These are phyloP conservation scores for Anisognathus igniventris DNA, from an alignment of 2,797 vertebrate species.

Conservation along the genomic window DNA sequence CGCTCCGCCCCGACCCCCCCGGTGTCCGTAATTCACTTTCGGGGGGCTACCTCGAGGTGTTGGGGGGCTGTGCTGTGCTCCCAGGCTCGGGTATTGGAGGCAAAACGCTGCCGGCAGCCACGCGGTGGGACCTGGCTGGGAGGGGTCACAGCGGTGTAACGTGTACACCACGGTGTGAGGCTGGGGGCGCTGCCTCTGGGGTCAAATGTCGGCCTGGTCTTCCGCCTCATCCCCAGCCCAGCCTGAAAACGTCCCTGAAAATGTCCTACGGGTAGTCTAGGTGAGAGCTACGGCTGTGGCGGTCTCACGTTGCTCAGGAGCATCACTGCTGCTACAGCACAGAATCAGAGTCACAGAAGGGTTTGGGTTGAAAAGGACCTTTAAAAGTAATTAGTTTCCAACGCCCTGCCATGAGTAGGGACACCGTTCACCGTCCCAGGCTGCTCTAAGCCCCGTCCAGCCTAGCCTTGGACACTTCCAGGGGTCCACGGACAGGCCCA, in stretches of 20 bases:
- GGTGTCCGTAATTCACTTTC: not conserved
- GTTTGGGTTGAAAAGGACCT: not conserved
- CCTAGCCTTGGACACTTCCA: not conserved
- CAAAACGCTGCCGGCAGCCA: not conserved
- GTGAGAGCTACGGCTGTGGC: not conserved
- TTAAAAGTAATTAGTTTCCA: not conserved
- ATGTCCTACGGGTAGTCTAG: not conserved
- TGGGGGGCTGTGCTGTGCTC: too few species aligned
- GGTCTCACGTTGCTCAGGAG: rapidly evolving
- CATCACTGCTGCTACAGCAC: rapidly evolving
- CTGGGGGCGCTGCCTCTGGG: not conserved
- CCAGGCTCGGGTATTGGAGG: not conserved
- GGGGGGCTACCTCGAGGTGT: rapidly evolving
- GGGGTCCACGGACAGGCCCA: not conserved
- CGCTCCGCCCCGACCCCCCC: not conserved
- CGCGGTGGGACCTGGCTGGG: not conserved
- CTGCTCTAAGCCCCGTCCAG: rapidly evolving
- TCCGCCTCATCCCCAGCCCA: too few species aligned
- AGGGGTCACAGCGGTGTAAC: not conserved
- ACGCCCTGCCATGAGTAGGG: not conserved
- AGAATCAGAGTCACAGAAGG: too few species aligned
- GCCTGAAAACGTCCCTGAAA: not conserved
- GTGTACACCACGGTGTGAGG: rapidly evolving
- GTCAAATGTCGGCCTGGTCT: not conserved
- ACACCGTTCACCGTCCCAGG: not conserved